These are phyloP conservation scores for Vannuccia rotundouncinata DNA, from an alignment of 2,888 invertebrate species.

Conservation along the genomic window DNA sequence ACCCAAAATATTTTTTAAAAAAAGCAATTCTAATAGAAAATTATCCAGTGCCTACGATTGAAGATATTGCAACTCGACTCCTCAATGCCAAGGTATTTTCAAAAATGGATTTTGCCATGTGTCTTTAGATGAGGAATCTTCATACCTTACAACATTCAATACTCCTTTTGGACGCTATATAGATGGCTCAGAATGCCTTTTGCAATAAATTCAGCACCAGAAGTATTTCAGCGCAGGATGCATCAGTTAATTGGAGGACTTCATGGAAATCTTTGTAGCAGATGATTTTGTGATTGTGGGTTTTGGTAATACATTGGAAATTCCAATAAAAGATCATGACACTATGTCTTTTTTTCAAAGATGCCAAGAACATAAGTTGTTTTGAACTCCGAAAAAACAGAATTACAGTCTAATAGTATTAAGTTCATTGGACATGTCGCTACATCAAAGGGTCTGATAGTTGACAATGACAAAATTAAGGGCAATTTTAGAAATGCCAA, in stretches of 20 bases:
- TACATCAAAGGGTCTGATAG: neutral
- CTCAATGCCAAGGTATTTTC: neutral
- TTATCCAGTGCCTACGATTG: too few relatives aligned
- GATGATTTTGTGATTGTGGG: conserved; percentile 15
- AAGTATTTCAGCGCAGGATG: neutral
- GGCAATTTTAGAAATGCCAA: conserved; percentile 6
- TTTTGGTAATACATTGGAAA: neutral
- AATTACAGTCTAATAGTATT: neutral
- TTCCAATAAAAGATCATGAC: neutral
- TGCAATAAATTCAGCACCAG: neutral
- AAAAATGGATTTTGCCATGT: neutral
- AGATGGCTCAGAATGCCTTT: neutral
- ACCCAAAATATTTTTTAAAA: too few relatives aligned
- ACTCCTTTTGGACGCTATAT: neutral
- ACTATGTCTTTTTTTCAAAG: neutral
- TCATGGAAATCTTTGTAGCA: neutral
- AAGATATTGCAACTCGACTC: too few relatives aligned
- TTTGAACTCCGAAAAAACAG: too few relatives aligned
- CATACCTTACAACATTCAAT: neutral
- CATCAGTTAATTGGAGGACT: neutral
- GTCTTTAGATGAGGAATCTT: neutral
- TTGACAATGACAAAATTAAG: neutral
- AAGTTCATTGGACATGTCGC: conserved; percentile 1
- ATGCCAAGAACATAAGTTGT: conserved; percentile 17
- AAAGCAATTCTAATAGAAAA: too few relatives aligned